Base-by-base conservation (phyloP, 2,113 vertebrate genomes). In the Rhegmatorhina hoffmannsi region DNA sequence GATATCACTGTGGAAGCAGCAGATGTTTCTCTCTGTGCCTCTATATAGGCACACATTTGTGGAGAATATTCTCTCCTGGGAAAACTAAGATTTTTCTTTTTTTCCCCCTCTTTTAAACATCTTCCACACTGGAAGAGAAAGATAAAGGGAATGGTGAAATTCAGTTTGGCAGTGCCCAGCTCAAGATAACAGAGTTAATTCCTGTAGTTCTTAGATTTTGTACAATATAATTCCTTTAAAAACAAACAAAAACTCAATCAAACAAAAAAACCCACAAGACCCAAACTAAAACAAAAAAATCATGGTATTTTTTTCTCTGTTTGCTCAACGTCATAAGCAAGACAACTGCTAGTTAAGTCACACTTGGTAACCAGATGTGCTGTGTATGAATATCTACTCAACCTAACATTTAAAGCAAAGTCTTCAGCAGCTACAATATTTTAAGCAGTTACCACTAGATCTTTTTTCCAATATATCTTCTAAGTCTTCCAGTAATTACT, bases 401-500 rank as follows among this genome's bases (percentile, higher is more conserved):
- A 63, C 38, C 64, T 92, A 93, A 83, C 82, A 96, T 90, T 94
- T 93, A 96, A 97, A 85, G 17, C 33, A 91, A 94, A 87, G 38
- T 87, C 82, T 73, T 36, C 36, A 82, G 66, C 50, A 92, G 67
- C 64, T 94, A 72, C 56, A 84, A 17, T 82, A 89, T 93, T 96
- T 95, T 82, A 94, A 96, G 78, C 62, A 38, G 40, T 84, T 90
- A 91, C 91, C 69, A 62, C 68, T 46, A 56, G 53, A 90, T 24
- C 14, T 92, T 76, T 62, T 94, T 58, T 84, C 72, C 78, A 96
- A 75, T 80, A 63, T 44, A 85, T 93, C 44, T 91, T 94, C 68
- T 28, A 58, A 89, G 93, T 67, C 56, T 95, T 82, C 36, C 85
- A 92, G 52, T 96, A 97, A 97, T 97, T 96, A 96, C 91, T 73